Evolutionary conservation across 2,888 invertebrate species (phyloP), one percentile per base, ranked within the genome.

Genomic region (Athalia rosae): DNA sequence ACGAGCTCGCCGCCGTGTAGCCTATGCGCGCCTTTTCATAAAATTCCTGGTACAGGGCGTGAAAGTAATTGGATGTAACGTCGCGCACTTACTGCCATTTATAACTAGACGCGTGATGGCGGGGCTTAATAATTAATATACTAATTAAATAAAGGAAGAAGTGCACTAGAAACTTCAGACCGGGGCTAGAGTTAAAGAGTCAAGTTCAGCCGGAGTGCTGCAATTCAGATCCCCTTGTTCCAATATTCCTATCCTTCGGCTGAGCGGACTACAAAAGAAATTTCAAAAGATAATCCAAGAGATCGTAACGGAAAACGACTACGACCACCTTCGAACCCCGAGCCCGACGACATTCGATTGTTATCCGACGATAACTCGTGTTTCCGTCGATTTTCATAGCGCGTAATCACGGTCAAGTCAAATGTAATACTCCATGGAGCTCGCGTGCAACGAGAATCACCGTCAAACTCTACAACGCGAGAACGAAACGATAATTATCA

Each of bases 61-160:
- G 28, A 71, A n/a, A 56, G 56, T 71, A 71, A 71, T 71, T 71
- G 71, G 58, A 71, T 71, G 56, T 71, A 58, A 71, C 71, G 13
- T 50, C 45, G 58, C 45, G n/a, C 69, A 69, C 53, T 67, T 69
- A 56, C 69, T 69, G 69, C 71, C 43, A 58, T 71, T 56, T 71
- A 58, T 71, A 58, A 71, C 58, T 45, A 71, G 43, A 71, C 58
- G 13, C n/a, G 58, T 45, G 43, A 56, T 58, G 45, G 58, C 1
- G 58, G 71, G 45, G 50, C 45, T 56, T 71, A n/a, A 56, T 45
- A 58, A 71, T 71, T 56, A 45, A 71, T 71, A 4, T 71, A 9
- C 41, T 58, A 58, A 71, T 71, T 71, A 58, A 71, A 71, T 71
- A 58, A n/a, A 43, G 58, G 45, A 71, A 58, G 43, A 45, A 71